Conservation (phyloP, 2,797 vertebrate species). For the Distichodus sexfasciatus region DNA sequence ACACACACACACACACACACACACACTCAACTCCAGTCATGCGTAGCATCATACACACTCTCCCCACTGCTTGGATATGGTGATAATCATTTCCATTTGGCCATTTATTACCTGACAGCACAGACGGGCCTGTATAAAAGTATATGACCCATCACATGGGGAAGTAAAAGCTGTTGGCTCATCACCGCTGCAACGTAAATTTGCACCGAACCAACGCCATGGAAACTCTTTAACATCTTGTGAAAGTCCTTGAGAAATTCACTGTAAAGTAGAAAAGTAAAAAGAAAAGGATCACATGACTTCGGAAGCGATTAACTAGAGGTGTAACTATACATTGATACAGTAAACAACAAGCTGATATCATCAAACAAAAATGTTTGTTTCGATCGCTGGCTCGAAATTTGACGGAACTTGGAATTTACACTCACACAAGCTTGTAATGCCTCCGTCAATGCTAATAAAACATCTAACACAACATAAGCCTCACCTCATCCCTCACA, state of each 20-base stretch:
- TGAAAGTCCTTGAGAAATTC: background rate
- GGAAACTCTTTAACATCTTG: background rate
- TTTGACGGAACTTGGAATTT: too few relatives aligned
- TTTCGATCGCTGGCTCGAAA: too few relatives aligned
- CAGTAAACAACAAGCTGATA: too few relatives aligned
- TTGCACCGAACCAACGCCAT: background rate
- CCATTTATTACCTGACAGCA: conserved; percentile 7
- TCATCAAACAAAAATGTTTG: too few relatives aligned
- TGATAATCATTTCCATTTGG: background rate
- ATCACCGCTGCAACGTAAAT: conserved; percentile 24
- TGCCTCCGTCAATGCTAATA: too few relatives aligned
- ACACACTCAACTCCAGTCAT: background rate
- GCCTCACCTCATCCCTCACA: too few relatives aligned
- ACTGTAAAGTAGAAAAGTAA: background rate
- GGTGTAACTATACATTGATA: too few relatives aligned
- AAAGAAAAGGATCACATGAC: conserved; percentile 1
- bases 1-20: conserved; percentile 15
- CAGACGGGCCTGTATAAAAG: conserved; percentile 41
- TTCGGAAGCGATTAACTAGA: too few relatives aligned
- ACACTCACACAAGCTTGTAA: too few relatives aligned
- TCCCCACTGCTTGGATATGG: background rate
- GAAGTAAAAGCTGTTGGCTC: conserved; percentile 23
- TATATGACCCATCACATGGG: conserved; percentile 31
- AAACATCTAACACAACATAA: too few relatives aligned
- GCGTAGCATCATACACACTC: background rate